phyloP scores from a whole-genome alignment of 1,140 invertebrate genomes.

The Thaumatotibia leucotreta region DNA sequence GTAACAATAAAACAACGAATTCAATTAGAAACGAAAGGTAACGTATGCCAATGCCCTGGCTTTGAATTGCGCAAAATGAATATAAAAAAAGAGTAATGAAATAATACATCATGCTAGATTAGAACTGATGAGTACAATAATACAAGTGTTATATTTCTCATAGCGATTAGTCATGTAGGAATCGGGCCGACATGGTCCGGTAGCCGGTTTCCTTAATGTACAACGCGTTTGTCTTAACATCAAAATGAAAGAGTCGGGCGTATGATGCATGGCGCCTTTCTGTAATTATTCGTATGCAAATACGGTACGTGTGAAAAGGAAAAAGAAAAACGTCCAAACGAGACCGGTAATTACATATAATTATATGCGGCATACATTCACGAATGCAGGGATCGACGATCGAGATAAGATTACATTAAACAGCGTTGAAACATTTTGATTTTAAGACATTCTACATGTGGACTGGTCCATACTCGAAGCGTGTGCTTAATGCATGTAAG shows the following conservation, averaged over 20 bases:
- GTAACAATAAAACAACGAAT: constrained; percentile 72
- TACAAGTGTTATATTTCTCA: constrained; percentile 66
- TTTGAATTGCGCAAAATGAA: constrained; percentile 77
- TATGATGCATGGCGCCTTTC: constrained; percentile 58
- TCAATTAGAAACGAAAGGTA: constrained; percentile 72
- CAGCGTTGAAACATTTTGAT: constrained; percentile 74
- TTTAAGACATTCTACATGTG: constrained; percentile 67
- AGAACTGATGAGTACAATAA: constrained; percentile 60
- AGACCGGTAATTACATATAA: constrained; percentile 67
- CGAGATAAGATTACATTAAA: constrained; percentile 69
- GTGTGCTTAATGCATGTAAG: constrained; percentile 67
- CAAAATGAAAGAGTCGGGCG: constrained; percentile 51
- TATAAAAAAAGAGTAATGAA: constrained; percentile 71
- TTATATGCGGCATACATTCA: constrained; percentile 66
- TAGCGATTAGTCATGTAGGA: constrained; percentile 63
- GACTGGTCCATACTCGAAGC: constrained; percentile 51
- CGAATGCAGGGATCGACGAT: constrained; percentile 66
- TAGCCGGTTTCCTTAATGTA: constrained; percentile 47
- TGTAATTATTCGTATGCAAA: constrained; percentile 71
- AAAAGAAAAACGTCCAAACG: constrained; percentile 65
- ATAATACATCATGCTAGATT: constrained; percentile 74
- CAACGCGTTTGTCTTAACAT: constrained; percentile 59
- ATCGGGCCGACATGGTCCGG: constrained; percentile 45
- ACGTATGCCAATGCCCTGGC: constrained; percentile 90
- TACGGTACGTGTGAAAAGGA: constrained; percentile 71